Evolutionary conservation across 2,113 vertebrate species (phyloP), one percentile per base, ranked within the genome.

Genomic region (Petrocephalus microphthalmus): DNA sequence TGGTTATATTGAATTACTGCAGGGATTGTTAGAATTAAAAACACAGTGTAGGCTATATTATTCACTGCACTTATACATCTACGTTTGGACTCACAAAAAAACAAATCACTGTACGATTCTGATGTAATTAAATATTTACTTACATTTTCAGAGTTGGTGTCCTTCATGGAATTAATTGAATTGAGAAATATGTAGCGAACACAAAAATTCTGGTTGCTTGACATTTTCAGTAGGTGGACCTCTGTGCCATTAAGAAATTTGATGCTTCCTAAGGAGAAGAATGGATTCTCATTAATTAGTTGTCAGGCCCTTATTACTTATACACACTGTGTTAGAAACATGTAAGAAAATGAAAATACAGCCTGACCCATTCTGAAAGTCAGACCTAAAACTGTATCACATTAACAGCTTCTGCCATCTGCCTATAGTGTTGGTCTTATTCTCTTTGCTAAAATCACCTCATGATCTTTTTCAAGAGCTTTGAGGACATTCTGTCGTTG

Each of bases 201-300:
- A 87, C 88, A 89, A 17, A 56, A 49, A 20, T 82, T 71, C 8
- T 81, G 22, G 60, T 89, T 89, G 84, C n/a, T 82, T 11, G 64
- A 81, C 67, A 87, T 33, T 37, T 87, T 33, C 85, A 89, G 53
- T 37, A 89, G n/a, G 1, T 89, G 19, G 29, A 89, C 88, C n/a
- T 87, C 84, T 51, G 88, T 87, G 56, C 88, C 88, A 0, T 86
- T 74, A 42, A 89, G 67, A 67, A 25, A 86, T 33, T 2, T 45
- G 22, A 89, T 89, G 53, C 88, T 89, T 56, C 67, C 88, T 89
- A 53, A 29, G 49, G 22, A 7, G 67, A 15, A 37, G 11, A 29
- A 83, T 10, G 67, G 0, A 87, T 20, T 33, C 7, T 0, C 1
- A 19, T 88, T 13, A 6, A 15, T 81, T 29, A 42, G 22, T 42